Evolutionary conservation across 2,888 invertebrate genomes (phyloP).

Genomic region (Epinotia bilunana): DNA sequence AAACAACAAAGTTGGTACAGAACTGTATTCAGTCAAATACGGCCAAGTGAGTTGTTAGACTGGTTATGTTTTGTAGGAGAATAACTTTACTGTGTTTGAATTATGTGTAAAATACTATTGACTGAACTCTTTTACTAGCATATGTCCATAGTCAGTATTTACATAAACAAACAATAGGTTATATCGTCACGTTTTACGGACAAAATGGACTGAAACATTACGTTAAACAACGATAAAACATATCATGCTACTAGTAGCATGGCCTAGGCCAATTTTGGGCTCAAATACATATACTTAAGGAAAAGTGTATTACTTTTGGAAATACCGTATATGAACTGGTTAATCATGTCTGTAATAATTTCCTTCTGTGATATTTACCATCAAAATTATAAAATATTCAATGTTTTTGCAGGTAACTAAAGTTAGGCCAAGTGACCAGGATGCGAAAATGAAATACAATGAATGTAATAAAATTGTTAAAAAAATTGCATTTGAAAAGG

Average conservation of each 20-base stretch:
- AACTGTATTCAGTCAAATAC: no score
- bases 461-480: conserved; percentile 99
- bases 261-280: not conserved
- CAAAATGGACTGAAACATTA: no score
- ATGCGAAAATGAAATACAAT: conserved; percentile 95
- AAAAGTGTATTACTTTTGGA: no score
- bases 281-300: not conserved
- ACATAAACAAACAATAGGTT: not conserved
- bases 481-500: conserved; percentile 97
- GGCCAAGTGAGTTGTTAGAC: no score
- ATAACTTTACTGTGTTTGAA: not conserved
- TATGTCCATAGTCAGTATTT: not conserved
- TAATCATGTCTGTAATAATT: no score
- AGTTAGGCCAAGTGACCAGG: conserved; percentile 96
- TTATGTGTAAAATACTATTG: not conserved
- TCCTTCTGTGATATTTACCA: not conserved
- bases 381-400: not conserved
- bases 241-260: no score
- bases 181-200: no score
- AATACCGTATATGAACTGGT: no score
- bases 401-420: conserved; percentile 89
- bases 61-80: no score
- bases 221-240: no score
- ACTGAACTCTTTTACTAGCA: no score
- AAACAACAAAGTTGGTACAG: no score